Evolutionary conservation across 1,140 invertebrate genomes (phyloP), one percentile per base, ranked within the genome.

Genomic region (Ctenoplectra terminalis): DNA sequence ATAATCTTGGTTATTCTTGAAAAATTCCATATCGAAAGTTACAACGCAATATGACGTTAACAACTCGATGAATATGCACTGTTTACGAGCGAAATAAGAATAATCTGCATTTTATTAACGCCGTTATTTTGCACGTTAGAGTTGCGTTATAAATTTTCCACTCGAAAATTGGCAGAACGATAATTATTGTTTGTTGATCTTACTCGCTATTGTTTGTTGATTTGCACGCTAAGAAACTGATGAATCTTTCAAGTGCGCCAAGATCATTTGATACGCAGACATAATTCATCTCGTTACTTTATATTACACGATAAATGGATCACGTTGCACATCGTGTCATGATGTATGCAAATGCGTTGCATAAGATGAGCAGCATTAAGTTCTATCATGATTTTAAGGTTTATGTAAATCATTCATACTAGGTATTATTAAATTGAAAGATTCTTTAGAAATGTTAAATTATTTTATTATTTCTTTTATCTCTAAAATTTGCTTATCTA

Each of bases 231-330:
- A n/a, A n/a, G n/a, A n/a, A n/a, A n/a, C n/a, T 0, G 5, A 34
- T 23, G 23, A 23, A 29, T 43, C 2, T 15, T 29, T 23, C 20
- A 23, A n/a, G 0, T 37, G 2, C 20, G 31, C 37, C 29, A 46
- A n/a, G 37, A 46, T 46, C 1, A 5, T 50, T 9, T 50, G 1
- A 29, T n/a, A 15, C 11, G 13, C 40, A 50, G 20, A 23, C 26
- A 15, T 4, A 43, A 17, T 61, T 72, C 48, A 79, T 63, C 67
- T 71, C 34, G 17, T 40, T 58, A 56, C 71, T 72, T 72, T 71
- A 50, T 52, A 61, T 40, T 52, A 43, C 15, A 20, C 69, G 43
- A 79, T 72, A 79, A 79, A 58, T 61, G 76, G 54, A 61, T 79
- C 76, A 43, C 56, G 20, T 56, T 71, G 66, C 56, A n/a, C 23